Base-by-base conservation (phyloP, 2,113 vertebrate genomes). In the Equus quagga region DNA sequence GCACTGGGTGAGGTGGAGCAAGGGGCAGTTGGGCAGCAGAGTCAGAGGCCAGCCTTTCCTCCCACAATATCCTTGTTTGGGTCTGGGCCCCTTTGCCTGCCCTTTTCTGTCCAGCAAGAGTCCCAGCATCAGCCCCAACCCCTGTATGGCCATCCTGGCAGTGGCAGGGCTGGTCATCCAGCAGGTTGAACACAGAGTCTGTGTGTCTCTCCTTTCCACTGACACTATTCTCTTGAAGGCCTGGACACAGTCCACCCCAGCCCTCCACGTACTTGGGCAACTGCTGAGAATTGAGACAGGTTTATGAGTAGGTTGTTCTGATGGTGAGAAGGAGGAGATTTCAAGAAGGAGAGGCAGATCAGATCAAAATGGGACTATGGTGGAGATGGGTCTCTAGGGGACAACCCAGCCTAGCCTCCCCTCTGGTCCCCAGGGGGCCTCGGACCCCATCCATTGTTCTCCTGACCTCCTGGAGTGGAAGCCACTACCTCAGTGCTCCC, bases 1-100 rank as follows among this genome's bases (percentile, higher is more conserved):
- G 99, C 99, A 98, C 99, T 99, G 98, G 0, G 36, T 36, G 36
- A 36, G 36, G 36, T 36, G 36, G 36, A 36, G 36, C 36, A 36
- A 36, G 58, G 24, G 44, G 5, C 5, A 8, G 44, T 31, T 24
- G 87, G 72, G 28, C 19, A 78, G 31, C 31, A 51, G 21, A 51
- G 58, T 65, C 72, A 65, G 58, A 28, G 1, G 5, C 44, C 23
- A 31, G 14, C 44, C 41, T 51, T 26, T 51, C 58, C 14, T 65
- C 49, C 44, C 72, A 26, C 2, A 14, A 5, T 1, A 17, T 26
- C 54, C 24, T 15, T 41, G 8, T 51, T n/a, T 60, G 13, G 6
- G 3, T 17, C 8, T 36, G 21, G 56, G 31, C 5, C 21, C 26
- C 19, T 10, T 0, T 76, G 21, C 19, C 31, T 49, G 28, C 70